phyloP scores from a whole-genome alignment of 2,888 invertebrate genomes.

The Diabrotica balteata region DNA sequence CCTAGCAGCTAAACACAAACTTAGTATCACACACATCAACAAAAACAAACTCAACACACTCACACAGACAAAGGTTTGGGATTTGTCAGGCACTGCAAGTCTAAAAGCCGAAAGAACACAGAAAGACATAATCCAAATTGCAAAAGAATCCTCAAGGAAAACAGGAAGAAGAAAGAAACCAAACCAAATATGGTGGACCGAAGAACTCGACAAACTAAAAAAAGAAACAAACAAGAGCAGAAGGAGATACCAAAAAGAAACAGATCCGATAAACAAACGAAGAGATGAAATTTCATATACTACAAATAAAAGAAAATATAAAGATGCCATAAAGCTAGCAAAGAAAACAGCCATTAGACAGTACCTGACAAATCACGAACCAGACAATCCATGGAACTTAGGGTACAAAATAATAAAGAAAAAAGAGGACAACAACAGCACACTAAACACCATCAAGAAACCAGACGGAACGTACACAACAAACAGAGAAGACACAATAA shows the following conservation, averaged over 20 bases:
- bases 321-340: neutral
- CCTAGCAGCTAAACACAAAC: neutral
- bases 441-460: conserved; percentile 11
- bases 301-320: conserved; percentile 2
- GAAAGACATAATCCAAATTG: neutral
- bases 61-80: neutral
- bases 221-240: neutral
- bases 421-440: neutral
- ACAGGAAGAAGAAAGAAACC: neutral
- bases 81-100: neutral
- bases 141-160: neutral
- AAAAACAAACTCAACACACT: neutral
- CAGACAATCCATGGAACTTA: conserved; percentile 9
- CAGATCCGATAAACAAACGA: neutral
- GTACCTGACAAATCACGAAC: conserved; percentile 4
- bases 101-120: neutral
- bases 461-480: conserved; percentile 24
- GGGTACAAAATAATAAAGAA: conserved; percentile 9
- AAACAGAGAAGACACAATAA: conserved; percentile 21
- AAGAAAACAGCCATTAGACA: neutral
- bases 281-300: neutral
- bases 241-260: neutral
- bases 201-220: neutral
- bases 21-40: neutral
- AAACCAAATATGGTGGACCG: neutral